These are phyloP conservation scores for Melanotus villosus DNA, from an alignment of 2,888 invertebrate species.

Conservation along the genomic window DNA sequence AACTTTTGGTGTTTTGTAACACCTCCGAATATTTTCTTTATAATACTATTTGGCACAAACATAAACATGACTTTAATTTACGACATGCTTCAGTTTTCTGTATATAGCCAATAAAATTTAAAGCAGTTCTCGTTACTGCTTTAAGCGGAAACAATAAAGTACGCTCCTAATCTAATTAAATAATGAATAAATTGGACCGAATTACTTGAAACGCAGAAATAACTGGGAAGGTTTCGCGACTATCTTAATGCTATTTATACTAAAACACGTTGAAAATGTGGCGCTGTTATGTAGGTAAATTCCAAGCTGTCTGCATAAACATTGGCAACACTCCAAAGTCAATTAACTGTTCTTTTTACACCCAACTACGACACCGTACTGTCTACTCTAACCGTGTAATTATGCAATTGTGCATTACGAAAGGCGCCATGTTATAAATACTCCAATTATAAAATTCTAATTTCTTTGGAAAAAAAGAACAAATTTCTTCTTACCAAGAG, in stretches of 20 bases:
- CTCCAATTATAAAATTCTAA: not conserved
- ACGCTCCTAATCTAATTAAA: no score
- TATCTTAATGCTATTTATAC: conserved; percentile 41
- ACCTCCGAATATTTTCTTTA: no score
- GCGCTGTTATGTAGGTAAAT: conserved; percentile 38
- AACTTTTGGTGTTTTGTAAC: no score
- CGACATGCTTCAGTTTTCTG: no score
- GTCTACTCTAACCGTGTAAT: conserved; percentile 35
- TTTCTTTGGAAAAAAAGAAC: not conserved
- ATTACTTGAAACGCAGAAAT: no score
- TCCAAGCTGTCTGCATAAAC: conserved; percentile 46
- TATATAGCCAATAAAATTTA: no score
- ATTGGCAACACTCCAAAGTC: conserved; percentile 38
- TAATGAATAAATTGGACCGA: no score
- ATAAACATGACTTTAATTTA: no score
- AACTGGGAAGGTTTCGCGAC: no score
- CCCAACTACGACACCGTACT: conserved; percentile 29
- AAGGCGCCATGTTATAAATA: conserved; percentile 16
- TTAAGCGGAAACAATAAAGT: no score
- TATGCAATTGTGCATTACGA: conserved; percentile 35
- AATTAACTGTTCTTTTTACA: conserved; percentile 35
- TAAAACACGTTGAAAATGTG: conserved; percentile 18
- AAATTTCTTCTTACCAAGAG: conserved; percentile 41
- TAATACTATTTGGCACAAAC: no score
- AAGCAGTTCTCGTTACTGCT: no score